Evolutionary conservation across 2,797 vertebrate genomes (phyloP), one percentile per base, ranked within the genome.

Genomic region (Todus mexicanus): DNA sequence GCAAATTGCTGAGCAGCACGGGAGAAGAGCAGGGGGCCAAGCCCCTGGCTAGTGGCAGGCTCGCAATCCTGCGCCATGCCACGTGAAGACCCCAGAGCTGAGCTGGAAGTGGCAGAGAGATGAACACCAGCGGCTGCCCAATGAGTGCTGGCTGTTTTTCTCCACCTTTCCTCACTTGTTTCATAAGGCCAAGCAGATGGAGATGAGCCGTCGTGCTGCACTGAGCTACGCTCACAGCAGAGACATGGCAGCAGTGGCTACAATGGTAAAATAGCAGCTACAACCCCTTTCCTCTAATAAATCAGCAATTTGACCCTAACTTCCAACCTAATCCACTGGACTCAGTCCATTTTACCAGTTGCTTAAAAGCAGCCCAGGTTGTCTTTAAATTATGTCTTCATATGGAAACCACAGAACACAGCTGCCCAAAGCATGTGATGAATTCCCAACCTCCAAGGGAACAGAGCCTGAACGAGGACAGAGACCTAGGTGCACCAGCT

Each of bases 31-130:
- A 43, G 0, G 4, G 40, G 42, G 53, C 35, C 2, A 8, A 87
- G 48, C 19, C 11, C n/a, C 48, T 10, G 29, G 26, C 17, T 20
- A 11, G 69, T 4, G 7, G 22, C 23, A 3, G 2, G 21, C 45
- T 50, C 4, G 0, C 25, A 61, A 74, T 59, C 21, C 25, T 54
- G 57, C 4, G 3, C 31, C 42, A 35, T 29, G 54, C 53, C 31
- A 31, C 53, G 22, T 0, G 0, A 3, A 5, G 25, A 7, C 23
- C 66, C 61, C 6, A 1, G 19, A 27, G 20, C 14, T 1, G 1
- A 59, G 38, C 31, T 71, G 68, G 26, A 50, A 65, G 64, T 2
- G 3, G 51, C 40, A 75, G n/a, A 59, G 38, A 53, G 38, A 40
- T 1, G 6, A 66, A 63, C 3, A 15, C 22, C 48, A 54, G 38